Evolutionary conservation across 2,797 vertebrate genomes (phyloP).

Genomic region (Platalea minor): DNA sequence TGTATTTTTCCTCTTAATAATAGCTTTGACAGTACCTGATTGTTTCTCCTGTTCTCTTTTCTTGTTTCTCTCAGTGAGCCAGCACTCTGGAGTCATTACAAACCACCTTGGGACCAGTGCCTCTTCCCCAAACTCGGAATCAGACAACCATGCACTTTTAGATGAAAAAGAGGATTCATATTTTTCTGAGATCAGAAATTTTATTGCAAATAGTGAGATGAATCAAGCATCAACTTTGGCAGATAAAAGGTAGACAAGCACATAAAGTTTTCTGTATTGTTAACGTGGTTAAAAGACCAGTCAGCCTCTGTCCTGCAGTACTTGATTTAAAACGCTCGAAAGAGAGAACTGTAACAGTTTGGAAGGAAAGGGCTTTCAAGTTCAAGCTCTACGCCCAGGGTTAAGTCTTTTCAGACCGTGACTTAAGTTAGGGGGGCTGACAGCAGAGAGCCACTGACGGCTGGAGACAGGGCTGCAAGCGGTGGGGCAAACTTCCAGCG

Average conservation of each 20-base stretch:
- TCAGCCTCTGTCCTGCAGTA: background rate
- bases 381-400: background rate
- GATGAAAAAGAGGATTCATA: constrained; percentile 98
- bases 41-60: background rate
- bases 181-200: constrained; percentile 99
- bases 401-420: background rate
- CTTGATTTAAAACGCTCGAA: background rate
- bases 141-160: constrained; percentile 99
- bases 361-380: background rate
- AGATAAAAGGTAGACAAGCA: constrained; percentile 86
- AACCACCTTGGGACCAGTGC: constrained; percentile 93
- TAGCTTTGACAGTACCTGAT: background rate
- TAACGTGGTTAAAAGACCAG: background rate
- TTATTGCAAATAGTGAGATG: constrained; percentile 97
- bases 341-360: background rate
- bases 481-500: background rate
- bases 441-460: fast-evolving
- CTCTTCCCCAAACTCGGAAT: constrained; percentile 96
- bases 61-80: constrained; percentile 76
- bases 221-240: constrained; percentile 88
- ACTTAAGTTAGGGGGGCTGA: background rate
- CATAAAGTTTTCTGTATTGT: background rate
- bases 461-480: background rate
- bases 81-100: constrained; percentile 93
- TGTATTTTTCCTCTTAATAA: background rate